Conservation (phyloP, 2,797 vertebrate species). For the Apodemus agrarius region DNA sequence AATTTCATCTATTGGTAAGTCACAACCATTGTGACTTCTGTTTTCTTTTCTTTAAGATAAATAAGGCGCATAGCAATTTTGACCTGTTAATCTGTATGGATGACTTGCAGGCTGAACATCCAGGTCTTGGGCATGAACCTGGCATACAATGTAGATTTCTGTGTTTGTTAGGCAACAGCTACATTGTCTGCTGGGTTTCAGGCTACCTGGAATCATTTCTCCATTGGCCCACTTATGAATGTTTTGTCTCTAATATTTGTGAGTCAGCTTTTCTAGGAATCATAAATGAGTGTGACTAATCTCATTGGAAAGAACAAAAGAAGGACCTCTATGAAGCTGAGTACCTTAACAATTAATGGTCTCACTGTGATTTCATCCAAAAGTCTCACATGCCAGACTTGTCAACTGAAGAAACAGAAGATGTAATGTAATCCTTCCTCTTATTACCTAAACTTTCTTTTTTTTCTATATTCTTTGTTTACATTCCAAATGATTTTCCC, state of each 20-base stretch:
- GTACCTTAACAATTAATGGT: background rate
- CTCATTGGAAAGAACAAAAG: background rate
- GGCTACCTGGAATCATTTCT: slow-evolving; percentile 90
- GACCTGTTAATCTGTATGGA: background rate
- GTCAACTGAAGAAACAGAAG: slow-evolving; percentile 18
- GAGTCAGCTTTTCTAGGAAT: slow-evolving; percentile 35
- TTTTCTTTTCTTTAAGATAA: slow-evolving; percentile 18
- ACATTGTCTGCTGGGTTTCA: slow-evolving; percentile 99
- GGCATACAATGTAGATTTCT: slow-evolving; percentile 99
- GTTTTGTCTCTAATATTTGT: slow-evolving; percentile 21
- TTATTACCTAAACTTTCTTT: background rate
- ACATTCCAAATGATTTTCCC: too few species aligned
- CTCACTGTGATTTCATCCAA: slow-evolving; percentile 50
- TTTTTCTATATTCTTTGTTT: too few species aligned
- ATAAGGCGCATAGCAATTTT: background rate
- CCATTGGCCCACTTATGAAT: slow-evolving; percentile 58
- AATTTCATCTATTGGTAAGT: slow-evolving; percentile 27
- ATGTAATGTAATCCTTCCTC: slow-evolving; percentile 19
- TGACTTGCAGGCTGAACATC: slow-evolving; percentile 67
- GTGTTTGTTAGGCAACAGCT: slow-evolving; percentile 99
- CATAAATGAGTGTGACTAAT: background rate
- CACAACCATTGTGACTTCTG: background rate
- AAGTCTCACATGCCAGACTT: background rate
- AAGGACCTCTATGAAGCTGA: background rate
- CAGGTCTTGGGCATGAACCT: slow-evolving; percentile 96